Percentiles rank a stretch among this genome's conserved stretches.
phyloP scores from a whole-genome alignment of 2,888 invertebrate species.

The Drosophila infuscata region DNA sequence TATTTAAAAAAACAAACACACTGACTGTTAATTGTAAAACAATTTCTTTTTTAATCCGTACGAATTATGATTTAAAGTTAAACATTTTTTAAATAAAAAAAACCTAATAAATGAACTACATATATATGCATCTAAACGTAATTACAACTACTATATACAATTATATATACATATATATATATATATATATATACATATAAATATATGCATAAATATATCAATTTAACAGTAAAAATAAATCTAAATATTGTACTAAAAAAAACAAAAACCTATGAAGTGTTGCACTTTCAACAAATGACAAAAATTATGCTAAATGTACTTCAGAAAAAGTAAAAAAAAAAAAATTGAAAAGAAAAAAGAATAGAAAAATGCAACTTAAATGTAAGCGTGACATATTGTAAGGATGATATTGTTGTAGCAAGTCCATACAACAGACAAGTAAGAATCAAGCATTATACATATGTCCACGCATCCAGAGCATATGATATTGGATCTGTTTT shows the following conservation, averaged over 20 bases:
- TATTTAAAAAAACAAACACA: slow-evolving; percentile 80
- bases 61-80: slow-evolving; percentile 72
- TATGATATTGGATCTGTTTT: slow-evolving; percentile 48
- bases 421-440: slow-evolving; percentile 44
- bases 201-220: slow-evolving; percentile 76
- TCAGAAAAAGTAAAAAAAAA: slow-evolving; percentile 29
- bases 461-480: slow-evolving; percentile 46
- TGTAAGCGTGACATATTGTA: slow-evolving; percentile 44
- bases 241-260: slow-evolving; percentile 77
- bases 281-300: slow-evolving; percentile 61
- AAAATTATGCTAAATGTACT: slow-evolving; percentile 28
- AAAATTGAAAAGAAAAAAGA: slow-evolving; percentile 5
- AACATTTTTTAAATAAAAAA: slow-evolving; percentile 67
- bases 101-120: slow-evolving; percentile 73
- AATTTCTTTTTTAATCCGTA: slow-evolving; percentile 80
- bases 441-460: slow-evolving; percentile 28
- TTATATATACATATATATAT: slow-evolving; percentile 68
- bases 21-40: slow-evolving; percentile 86
- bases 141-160: slow-evolving; percentile 72
- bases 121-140: slow-evolving; percentile 78
- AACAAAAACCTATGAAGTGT: slow-evolving; percentile 47
- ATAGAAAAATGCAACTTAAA: slow-evolving; percentile 33
- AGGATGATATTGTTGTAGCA: slow-evolving; percentile 42
- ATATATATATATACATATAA: slow-evolving; percentile 64
- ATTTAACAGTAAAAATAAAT: slow-evolving; percentile 79